A percentile compares a stretch with the other conserved stretches of the same genome.
Evolutionary conservation across 2,113 vertebrate genomes (phyloP).

Genomic region (Phaetusa simplex): DNA sequence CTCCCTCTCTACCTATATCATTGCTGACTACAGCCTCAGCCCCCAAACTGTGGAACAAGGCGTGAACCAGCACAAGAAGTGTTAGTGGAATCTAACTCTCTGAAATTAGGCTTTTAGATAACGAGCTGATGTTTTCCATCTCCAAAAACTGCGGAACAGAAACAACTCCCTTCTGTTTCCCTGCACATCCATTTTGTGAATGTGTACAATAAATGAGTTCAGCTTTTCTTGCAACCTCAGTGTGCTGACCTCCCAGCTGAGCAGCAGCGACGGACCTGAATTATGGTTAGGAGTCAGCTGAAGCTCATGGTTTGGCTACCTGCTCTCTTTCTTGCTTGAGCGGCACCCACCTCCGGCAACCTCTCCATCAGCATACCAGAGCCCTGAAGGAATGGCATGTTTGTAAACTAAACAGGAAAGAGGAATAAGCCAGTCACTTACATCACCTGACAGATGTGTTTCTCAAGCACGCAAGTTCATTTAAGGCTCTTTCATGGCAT

Average conservation of each 20-base stretch:
- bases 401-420: conserved; percentile 73
- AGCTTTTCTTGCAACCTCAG: not conserved
- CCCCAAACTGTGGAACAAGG: not conserved
- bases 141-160: not conserved
- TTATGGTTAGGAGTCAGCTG: not conserved
- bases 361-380: conserved; percentile 40
- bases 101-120: not conserved
- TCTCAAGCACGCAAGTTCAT: conserved; percentile 55
- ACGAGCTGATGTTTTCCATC: not conserved
- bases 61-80: not conserved
- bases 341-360: not conserved
- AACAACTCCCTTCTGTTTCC: not conserved
- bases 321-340: not conserved
- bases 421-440: conserved; percentile 63
- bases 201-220: rapidly evolving
- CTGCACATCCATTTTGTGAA: not conserved
- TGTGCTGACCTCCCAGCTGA: not conserved
- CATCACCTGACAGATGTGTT: conserved; percentile 75
- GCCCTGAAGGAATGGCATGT: conserved; percentile 56
- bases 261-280: not conserved
- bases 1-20: not conserved
- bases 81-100: not conserved
- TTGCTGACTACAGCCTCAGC: not conserved
- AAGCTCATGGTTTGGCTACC: not conserved
- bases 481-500: conserved; percentile 57